Evolutionary conservation across 1,140 invertebrate species (phyloP).

Genomic region (Cataglyphis hispanica): DNA sequence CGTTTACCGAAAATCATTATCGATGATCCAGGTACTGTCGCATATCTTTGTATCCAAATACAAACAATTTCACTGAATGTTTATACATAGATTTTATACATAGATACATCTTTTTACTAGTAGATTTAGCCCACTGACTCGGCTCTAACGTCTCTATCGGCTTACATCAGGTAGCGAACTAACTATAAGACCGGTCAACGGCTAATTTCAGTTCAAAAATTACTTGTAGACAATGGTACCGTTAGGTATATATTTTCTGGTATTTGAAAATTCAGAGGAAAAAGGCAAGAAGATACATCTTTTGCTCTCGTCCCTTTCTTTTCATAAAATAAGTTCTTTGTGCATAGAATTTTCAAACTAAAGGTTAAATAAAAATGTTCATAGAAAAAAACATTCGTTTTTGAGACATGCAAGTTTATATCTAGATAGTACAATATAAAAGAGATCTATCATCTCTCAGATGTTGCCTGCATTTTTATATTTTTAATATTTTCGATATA

Average conservation of each 20-base stretch:
- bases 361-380: too few relatives aligned
- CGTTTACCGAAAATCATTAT: slow-evolving; percentile 33
- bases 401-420: not conserved
- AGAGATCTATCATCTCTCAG: not conserved
- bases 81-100: too few relatives aligned
- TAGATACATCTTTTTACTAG: too few relatives aligned
- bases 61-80: not conserved
- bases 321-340: too few relatives aligned
- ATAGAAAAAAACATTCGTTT: not conserved
- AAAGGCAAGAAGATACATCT: too few relatives aligned
- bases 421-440: not conserved
- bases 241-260: not conserved
- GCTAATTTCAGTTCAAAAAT: slow-evolving; percentile 16
- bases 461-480: not conserved
- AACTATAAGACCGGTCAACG: not conserved
- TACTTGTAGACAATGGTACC: too few relatives aligned
- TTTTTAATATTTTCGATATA: not conserved
- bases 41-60: slow-evolving; percentile 13
- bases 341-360: too few relatives aligned
- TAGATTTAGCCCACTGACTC: slow-evolving; percentile 7
- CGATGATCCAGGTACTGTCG: slow-evolving; percentile 4
- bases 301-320: too few relatives aligned
- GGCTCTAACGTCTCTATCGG: slow-evolving; percentile 36
- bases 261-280: too few relatives aligned
- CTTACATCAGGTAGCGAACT: slow-evolving; percentile 43